Conservation (phyloP, 1,140 invertebrate species). For the Papilio helenus region DNA sequence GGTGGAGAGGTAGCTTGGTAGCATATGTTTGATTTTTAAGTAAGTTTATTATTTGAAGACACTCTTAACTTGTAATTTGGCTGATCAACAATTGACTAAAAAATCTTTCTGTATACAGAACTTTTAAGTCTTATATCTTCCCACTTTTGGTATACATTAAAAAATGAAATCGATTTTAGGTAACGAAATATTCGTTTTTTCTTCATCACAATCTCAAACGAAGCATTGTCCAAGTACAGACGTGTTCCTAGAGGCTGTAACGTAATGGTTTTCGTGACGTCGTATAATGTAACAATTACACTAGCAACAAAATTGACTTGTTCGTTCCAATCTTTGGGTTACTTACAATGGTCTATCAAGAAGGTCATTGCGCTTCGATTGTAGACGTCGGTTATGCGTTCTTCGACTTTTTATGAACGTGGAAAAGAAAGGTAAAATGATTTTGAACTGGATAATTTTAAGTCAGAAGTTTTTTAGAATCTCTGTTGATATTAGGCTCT, state of each 20-base stretch:
- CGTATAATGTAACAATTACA: slow-evolving; percentile 46
- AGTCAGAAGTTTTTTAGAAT: background rate
- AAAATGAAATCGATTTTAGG: background rate
- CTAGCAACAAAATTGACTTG: slow-evolving; percentile 34
- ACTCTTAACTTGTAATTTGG: too few relatives aligned
- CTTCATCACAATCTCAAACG: slow-evolving; percentile 17
- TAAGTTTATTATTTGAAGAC: too few relatives aligned
- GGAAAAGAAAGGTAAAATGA: background rate
- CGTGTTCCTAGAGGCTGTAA: slow-evolving; percentile 46
- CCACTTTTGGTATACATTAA: background rate
- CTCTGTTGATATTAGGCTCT: background rate
- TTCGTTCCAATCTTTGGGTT: background rate
- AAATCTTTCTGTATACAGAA: too few relatives aligned
- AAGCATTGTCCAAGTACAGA: slow-evolving; percentile 14
- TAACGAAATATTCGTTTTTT: background rate
- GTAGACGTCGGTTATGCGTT: background rate
- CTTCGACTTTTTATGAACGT: background rate
- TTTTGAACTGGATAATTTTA: background rate
- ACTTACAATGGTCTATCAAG: slow-evolving; percentile 23
- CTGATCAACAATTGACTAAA: too few relatives aligned
- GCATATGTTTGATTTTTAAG: too few relatives aligned
- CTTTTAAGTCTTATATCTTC: background rate
- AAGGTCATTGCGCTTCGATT: background rate
- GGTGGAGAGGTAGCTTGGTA: background rate
- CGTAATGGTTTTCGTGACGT: slow-evolving; percentile 50